Conservation (phyloP, 2,113 vertebrate genomes). For the Colaptes auratus region DNA sequence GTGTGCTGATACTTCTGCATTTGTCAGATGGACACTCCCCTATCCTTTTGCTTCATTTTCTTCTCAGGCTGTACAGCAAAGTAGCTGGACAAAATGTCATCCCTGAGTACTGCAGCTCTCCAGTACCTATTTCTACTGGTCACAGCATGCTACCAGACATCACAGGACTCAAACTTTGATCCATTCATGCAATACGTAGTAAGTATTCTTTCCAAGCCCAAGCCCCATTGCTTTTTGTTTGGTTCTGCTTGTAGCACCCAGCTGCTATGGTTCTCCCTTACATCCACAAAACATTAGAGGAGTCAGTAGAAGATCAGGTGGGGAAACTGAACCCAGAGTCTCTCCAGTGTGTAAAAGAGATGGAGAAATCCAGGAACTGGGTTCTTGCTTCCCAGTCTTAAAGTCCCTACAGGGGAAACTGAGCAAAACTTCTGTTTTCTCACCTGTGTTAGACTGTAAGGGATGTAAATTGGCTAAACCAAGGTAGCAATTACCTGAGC, state of each 20-base stretch:
- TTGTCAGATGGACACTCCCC: neutral
- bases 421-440: neutral
- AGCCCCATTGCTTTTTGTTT: neutral
- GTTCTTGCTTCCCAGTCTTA: neutral
- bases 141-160: conserved; percentile 36
- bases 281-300: neutral
- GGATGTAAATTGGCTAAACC: neutral
- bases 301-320: neutral
- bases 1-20: neutral
- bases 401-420: neutral
- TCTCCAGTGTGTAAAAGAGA: neutral
- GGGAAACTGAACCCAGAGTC: neutral
- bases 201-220: conserved; percentile 56
- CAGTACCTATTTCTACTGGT: conserved; percentile 38
- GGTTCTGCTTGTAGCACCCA: neutral
- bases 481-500: accelerated
- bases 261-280: neutral
- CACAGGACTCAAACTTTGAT: neutral
- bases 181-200: conserved; percentile 33
- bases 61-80: conserved; percentile 51
- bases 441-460: neutral
- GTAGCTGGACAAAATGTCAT: conserved; percentile 45
- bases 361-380: neutral
- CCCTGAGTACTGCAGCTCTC: neutral
- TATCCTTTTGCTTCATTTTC: neutral